These are phyloP conservation scores for Odontomyia ornata DNA, from an alignment of 2,888 invertebrate genomes.

Conservation along the genomic window DNA sequence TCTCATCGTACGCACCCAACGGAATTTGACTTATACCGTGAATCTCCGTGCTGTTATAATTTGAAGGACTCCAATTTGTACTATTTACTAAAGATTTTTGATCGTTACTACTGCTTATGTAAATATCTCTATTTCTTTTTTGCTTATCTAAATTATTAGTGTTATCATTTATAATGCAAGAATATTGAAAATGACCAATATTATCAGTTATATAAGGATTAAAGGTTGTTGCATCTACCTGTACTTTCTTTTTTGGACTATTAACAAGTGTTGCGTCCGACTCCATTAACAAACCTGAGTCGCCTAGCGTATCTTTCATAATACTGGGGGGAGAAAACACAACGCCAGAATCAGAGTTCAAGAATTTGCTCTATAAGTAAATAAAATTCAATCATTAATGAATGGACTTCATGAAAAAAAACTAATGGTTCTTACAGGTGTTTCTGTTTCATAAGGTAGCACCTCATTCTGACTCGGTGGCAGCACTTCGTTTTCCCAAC, in stretches of 20 bases:
- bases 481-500: conserved; percentile 71
- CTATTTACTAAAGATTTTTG: not conserved
- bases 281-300: conserved; percentile 59
- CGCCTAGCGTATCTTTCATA: conserved; percentile 78
- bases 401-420: conserved; percentile 17
- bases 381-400: conserved; percentile 42
- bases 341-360: conserved; percentile 78
- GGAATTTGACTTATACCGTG: conserved; percentile 29
- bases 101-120: conserved; percentile 14
- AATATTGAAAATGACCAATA: conserved; percentile 28
- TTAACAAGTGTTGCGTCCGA: conserved; percentile 53
- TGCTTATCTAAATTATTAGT: not conserved
- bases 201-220: conserved; percentile 37
- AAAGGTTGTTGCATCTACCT: conserved; percentile 49
- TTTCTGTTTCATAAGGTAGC: conserved; percentile 77
- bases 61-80: not conserved
- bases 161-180: conserved; percentile 9
- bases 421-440: conserved; percentile 70
- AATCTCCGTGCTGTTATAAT: conserved; percentile 16
- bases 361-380: conserved; percentile 81
- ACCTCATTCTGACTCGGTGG: conserved; percentile 65
- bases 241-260: conserved; percentile 58
- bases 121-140: conserved; percentile 12
- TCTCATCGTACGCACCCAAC: conserved; percentile 21
- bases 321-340: conserved; percentile 89